These are phyloP conservation scores for Euzophera pinguis DNA, from an alignment of 2,888 invertebrate species.

Conservation along the genomic window DNA sequence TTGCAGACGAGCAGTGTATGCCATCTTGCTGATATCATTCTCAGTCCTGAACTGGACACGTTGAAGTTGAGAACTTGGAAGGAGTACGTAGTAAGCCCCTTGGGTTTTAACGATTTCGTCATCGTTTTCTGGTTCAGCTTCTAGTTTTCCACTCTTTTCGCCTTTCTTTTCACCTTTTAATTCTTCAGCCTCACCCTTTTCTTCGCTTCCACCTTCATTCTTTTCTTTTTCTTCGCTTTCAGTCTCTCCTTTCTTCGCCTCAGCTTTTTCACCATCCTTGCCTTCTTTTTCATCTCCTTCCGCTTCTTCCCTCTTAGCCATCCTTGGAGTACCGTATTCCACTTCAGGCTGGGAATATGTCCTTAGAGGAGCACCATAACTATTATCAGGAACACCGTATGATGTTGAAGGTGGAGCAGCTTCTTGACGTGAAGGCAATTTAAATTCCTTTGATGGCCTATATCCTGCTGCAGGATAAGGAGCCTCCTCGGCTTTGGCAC, in stretches of 20 bases:
- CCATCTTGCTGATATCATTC: slow-evolving; percentile 78
- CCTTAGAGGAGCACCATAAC: slow-evolving; percentile 62
- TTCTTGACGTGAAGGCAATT: slow-evolving; percentile 56
- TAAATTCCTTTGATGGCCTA: slow-evolving; percentile 55
- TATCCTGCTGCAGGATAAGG: slow-evolving; percentile 66
- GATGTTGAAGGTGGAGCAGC: slow-evolving; percentile 51
- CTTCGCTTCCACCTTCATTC: slow-evolving; percentile 9
- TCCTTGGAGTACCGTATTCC: slow-evolving; percentile 48
- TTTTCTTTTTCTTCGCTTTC: slow-evolving; percentile 14
- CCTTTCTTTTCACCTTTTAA: slow-evolving; percentile 22
- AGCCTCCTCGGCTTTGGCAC: slow-evolving; percentile 37
- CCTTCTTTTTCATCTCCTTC: slow-evolving; percentile 23
- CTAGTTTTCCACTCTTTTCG: slow-evolving; percentile 42
- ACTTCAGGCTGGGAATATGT: slow-evolving; percentile 52
- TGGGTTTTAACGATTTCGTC: slow-evolving; percentile 57
- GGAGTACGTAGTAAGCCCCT: slow-evolving; percentile 82
- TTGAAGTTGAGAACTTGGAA: slow-evolving; percentile 82
- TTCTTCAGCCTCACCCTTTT: slow-evolving; percentile 14
- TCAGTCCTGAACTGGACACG: slow-evolving; percentile 80
- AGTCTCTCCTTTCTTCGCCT: slow-evolving; percentile 16
- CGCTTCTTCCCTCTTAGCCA: slow-evolving; percentile 14
- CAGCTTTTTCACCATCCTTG: slow-evolving; percentile 20
- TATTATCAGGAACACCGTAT: slow-evolving; percentile 62
- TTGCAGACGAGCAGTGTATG: slow-evolving; percentile 81
- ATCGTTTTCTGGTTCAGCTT: slow-evolving; percentile 46